These are phyloP conservation scores for Aporrectodea caliginosa DNA, from an alignment of 1,140 invertebrate species.

Conservation along the genomic window DNA sequence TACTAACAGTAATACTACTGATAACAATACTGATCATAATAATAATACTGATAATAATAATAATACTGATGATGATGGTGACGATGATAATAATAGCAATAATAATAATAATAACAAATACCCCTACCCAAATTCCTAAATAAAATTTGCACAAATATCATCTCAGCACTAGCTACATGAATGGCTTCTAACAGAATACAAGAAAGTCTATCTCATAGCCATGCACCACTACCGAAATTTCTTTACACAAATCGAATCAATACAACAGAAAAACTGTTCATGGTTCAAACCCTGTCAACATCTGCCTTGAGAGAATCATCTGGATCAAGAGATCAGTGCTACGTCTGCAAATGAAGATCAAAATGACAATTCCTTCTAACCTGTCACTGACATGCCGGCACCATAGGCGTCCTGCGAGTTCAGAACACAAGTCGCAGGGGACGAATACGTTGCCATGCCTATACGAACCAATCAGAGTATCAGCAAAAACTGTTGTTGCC, in stretches of 20 bases:
- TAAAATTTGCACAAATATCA: too few relatives aligned
- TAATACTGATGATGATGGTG: too few relatives aligned
- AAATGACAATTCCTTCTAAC: background rate
- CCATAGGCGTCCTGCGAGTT: slow-evolving; percentile 11
- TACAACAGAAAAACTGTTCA: background rate
- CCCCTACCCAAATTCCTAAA: too few relatives aligned
- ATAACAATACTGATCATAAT: too few relatives aligned
- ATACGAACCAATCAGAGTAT: background rate
- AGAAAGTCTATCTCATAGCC: background rate
- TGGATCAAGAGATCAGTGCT: background rate
- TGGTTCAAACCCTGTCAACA: background rate
- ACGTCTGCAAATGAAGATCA: background rate
- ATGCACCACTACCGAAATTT: background rate
- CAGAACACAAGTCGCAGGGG: slow-evolving; percentile 5
- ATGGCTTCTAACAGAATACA: slow-evolving; percentile 3
- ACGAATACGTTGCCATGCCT: slow-evolving; percentile 9
- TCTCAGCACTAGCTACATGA: too few relatives aligned
- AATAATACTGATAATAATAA: too few relatives aligned
- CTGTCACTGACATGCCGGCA: slow-evolving; percentile 15
- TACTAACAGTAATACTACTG: too few relatives aligned
- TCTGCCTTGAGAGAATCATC: background rate
- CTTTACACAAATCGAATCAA: background rate
- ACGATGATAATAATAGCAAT: too few relatives aligned
- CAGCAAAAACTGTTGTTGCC: background rate
- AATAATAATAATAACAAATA: too few relatives aligned